These are phyloP conservation scores for Calliphora vomitoria DNA, from an alignment of 2,888 invertebrate species.

Conservation along the genomic window DNA sequence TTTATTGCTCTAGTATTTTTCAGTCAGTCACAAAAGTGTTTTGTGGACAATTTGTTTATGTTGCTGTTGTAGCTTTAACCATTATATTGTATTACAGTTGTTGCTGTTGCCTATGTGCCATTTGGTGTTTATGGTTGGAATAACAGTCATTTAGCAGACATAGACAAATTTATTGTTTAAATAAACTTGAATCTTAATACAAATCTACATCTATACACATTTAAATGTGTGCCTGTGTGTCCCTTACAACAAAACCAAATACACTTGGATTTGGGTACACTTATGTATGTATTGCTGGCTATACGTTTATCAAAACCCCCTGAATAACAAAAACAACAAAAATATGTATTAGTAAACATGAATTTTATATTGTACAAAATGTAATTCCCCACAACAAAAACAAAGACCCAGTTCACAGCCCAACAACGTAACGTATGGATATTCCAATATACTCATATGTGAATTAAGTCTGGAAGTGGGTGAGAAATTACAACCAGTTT, in stretches of 20 bases:
- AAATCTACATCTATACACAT: conserved; percentile 34
- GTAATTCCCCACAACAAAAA: conserved; percentile 15
- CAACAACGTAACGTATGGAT: conserved; percentile 1
- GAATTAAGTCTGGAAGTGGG: conserved; percentile 56
- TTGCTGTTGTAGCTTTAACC: conserved; percentile 46
- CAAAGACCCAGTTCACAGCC: too few species aligned
- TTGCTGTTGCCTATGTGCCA: conserved; percentile 72
- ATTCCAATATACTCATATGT: conserved; percentile 22
- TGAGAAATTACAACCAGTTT: conserved; percentile 59
- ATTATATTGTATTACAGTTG: conserved; percentile 11
- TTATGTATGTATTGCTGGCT: not conserved
- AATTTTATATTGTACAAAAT: conserved; percentile 40
- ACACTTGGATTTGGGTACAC: not conserved
- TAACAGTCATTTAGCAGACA: conserved; percentile 70
- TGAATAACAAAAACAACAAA: conserved; percentile 4
- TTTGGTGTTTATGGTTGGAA: conserved; percentile 76
- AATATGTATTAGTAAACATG: conserved; percentile 51
- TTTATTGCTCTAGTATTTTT: conserved; percentile 47
- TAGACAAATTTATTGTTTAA: conserved; percentile 77
- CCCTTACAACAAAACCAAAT: not conserved
- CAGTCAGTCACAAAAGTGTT: conserved; percentile 36
- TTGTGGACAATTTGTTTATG: conserved; percentile 61
- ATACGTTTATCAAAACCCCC: conserved; percentile 10
- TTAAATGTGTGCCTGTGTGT: not conserved
- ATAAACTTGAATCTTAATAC: conserved; percentile 75